These are phyloP conservation scores for Aphis gossypii DNA, from an alignment of 1,140 invertebrate genomes.

Conservation along the genomic window DNA sequence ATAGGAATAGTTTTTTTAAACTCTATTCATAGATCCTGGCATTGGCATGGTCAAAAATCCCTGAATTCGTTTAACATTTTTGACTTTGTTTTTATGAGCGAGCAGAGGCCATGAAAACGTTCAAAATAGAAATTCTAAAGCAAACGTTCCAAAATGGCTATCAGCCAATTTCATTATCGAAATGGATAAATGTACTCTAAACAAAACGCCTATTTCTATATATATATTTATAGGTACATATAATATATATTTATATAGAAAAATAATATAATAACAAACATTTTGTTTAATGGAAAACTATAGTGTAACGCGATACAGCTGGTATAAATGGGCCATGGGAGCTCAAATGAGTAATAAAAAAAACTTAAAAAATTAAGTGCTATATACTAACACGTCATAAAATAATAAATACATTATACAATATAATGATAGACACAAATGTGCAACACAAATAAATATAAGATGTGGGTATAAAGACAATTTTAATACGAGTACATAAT, in stretches of 20 bases:
- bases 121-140: slow-evolving; percentile 30
- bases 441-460: not conserved
- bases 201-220: slow-evolving; percentile 1
- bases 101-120: slow-evolving; percentile 11
- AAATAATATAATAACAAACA: not conserved
- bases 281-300: not conserved
- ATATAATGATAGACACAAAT: not conserved
- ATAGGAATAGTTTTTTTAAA: not conserved
- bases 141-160: slow-evolving; percentile 35
- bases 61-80: slow-evolving; percentile 37
- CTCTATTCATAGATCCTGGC: slow-evolving; percentile 46
- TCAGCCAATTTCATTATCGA: slow-evolving; percentile 13
- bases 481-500: not conserved
- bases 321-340: not conserved
- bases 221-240: not conserved
- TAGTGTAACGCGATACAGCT: not conserved
- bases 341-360: not conserved
- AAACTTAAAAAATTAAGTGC: not conserved
- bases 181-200: not conserved
- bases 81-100: slow-evolving; percentile 12
- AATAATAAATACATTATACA: not conserved
- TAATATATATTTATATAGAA: too few species aligned
- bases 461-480: not conserved
- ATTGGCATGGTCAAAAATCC: not conserved
- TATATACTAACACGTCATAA: not conserved